Evolutionary conservation across 1,140 invertebrate genomes (phyloP).

Genomic region (Gonioctena quinquepunctata): DNA sequence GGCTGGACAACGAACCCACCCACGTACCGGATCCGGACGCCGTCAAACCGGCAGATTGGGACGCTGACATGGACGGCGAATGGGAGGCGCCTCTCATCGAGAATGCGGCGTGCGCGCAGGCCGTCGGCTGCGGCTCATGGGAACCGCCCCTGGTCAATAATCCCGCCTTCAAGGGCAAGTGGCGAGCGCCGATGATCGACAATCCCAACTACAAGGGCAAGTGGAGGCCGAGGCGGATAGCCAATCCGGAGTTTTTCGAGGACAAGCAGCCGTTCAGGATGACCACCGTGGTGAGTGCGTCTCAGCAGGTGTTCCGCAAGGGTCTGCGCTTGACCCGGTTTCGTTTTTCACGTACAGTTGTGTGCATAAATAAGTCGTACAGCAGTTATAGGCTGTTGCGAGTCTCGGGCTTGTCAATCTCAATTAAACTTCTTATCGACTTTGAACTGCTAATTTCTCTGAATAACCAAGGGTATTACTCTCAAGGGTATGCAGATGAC

Average conservation of each 20-base stretch:
- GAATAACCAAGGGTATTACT: too few species aligned
- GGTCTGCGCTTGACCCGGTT: too few species aligned
- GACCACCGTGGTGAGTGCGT: constrained; percentile 91
- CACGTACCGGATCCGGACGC: constrained; percentile 88
- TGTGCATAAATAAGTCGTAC: too few species aligned
- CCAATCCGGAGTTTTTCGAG: constrained; percentile 92
- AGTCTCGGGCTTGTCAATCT: too few species aligned
- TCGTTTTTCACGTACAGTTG: too few species aligned
- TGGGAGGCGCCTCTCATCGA: constrained; percentile 94
- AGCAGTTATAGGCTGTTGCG: too few species aligned
- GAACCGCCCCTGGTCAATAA: constrained; percentile 84
- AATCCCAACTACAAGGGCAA: constrained; percentile 96
- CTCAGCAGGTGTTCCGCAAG: too few species aligned
- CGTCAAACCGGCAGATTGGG: constrained; percentile 92
- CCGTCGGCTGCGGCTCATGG: constrained; percentile 91
- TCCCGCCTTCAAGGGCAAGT: constrained; percentile 90
- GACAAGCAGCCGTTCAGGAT: constrained; percentile 90
- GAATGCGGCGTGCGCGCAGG: constrained; percentile 75
- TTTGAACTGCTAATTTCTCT: too few species aligned
- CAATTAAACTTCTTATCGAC: too few species aligned
- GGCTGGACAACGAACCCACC: constrained; percentile 91
- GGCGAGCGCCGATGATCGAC: constrained; percentile 86
- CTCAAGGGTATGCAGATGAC: too few species aligned
- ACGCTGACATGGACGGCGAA: constrained; percentile 96
- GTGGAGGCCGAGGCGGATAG: constrained; percentile 85